These are phyloP conservation scores for Drosophila suboccidentalis DNA, from an alignment of 2,888 invertebrate species.

Conservation along the genomic window DNA sequence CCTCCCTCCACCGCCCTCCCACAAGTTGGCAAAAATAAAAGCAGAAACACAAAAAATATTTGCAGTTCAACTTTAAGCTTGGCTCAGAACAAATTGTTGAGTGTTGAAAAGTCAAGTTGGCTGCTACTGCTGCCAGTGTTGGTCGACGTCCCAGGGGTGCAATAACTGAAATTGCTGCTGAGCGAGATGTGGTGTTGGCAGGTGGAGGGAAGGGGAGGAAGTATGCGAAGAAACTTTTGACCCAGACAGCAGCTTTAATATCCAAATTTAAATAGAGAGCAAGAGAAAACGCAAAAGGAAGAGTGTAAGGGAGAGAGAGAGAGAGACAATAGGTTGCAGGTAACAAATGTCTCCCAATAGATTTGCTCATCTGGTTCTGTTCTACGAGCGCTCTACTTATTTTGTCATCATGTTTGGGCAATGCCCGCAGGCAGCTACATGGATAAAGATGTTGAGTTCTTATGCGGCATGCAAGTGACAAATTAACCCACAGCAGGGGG, in stretches of 20 bases:
- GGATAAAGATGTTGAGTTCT: slow-evolving; percentile 49
- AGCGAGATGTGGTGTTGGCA: slow-evolving; percentile 3
- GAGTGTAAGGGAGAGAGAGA: background rate
- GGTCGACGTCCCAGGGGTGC: slow-evolving; percentile 68
- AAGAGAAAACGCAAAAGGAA: background rate
- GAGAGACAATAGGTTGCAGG: slow-evolving; percentile 46
- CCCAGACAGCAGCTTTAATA: slow-evolving; percentile 60
- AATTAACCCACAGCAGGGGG: slow-evolving; percentile 67
- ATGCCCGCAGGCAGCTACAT: slow-evolving; percentile 35
- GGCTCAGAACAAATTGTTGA: slow-evolving; percentile 73
- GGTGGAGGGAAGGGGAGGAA: background rate
- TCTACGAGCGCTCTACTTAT: slow-evolving; percentile 48
- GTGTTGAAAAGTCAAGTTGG: slow-evolving; percentile 71
- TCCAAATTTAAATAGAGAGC: slow-evolving; percentile 62
- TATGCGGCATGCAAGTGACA: slow-evolving; percentile 60
- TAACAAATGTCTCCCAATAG: slow-evolving; percentile 85
- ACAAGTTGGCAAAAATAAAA: slow-evolving; percentile 26
- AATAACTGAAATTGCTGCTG: slow-evolving; percentile 80
- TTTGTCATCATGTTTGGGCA: slow-evolving; percentile 68
- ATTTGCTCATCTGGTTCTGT: slow-evolving; percentile 52
- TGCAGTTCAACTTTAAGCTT: slow-evolving; percentile 60
- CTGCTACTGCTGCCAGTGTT: slow-evolving; percentile 40
- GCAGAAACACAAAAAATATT: slow-evolving; percentile 30
- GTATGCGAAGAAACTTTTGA: slow-evolving; percentile 49
- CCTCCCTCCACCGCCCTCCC: background rate